Percentiles rank a stretch among this genome's conserved stretches.
Evolutionary conservation across 1,140 invertebrate species (phyloP).

Genomic region (Drosophila neocordata): DNA sequence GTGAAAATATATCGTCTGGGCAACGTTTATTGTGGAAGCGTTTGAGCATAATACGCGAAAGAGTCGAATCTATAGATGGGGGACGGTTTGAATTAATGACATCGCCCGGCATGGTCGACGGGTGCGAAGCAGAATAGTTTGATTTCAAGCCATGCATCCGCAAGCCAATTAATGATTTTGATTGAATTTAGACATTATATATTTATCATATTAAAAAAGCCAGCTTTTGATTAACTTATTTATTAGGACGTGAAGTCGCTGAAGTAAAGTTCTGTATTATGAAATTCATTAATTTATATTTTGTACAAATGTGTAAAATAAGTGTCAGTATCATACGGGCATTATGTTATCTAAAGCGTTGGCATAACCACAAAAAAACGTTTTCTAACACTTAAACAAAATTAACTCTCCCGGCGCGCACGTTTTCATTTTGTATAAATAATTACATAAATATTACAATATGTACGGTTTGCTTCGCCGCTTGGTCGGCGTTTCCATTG

Average conservation of each 20-base stretch:
- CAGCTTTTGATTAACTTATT: background rate
- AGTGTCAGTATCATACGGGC: background rate
- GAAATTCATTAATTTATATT: too few species aligned
- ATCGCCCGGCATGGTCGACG: background rate
- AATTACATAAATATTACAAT: slow-evolving; percentile 60
- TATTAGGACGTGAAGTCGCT: too few species aligned
- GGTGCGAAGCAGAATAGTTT: background rate
- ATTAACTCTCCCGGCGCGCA: slow-evolving; percentile 30
- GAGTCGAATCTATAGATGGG: background rate
- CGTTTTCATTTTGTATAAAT: slow-evolving; percentile 43
- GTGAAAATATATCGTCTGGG: background rate
- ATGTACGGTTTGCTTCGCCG: slow-evolving; percentile 66
- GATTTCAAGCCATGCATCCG: too few species aligned
- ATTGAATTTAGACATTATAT: background rate
- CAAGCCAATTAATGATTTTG: background rate
- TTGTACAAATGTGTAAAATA: background rate
- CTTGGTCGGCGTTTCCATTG: slow-evolving; percentile 34
- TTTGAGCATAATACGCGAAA: background rate
- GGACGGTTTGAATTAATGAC: background rate
- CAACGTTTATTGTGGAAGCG: background rate
- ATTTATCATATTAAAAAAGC: background rate
- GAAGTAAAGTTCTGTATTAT: too few species aligned
- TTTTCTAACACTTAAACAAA: slow-evolving; percentile 17
- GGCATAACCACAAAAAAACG: background rate
- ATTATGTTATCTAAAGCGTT: too few species aligned